Evolutionary conservation across 2,797 vertebrate species (phyloP).

Genomic region (Sebastes minor): DNA sequence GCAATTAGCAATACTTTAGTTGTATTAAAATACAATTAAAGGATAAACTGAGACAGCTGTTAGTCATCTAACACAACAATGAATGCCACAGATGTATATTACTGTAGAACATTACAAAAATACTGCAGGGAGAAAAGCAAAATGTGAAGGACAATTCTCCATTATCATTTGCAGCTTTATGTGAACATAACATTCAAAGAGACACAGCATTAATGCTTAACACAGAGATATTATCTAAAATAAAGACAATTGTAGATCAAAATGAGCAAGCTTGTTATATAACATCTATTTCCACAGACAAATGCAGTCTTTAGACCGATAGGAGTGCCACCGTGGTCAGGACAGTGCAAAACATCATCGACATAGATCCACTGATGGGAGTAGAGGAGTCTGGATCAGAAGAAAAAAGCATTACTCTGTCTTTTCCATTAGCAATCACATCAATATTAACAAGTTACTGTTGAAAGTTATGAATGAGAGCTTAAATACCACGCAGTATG

Average conservation of each 20-base stretch:
- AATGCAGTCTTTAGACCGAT: slow-evolving; percentile 16
- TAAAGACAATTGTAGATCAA: neutral
- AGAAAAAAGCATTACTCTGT: slow-evolving; percentile 39
- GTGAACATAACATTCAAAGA: neutral
- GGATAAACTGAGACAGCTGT: neutral
- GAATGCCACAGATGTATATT: neutral
- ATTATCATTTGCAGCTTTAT: neutral
- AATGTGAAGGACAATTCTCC: neutral
- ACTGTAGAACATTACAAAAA: neutral
- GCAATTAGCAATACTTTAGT: neutral
- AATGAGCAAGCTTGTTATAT: neutral
- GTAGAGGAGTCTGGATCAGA: slow-evolving; percentile 45
- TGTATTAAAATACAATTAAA: neutral
- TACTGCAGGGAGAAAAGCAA: neutral
- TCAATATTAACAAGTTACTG: neutral
- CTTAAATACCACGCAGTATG: slow-evolving; percentile 41
- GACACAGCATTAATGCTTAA: neutral
- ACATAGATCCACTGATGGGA: slow-evolving; percentile 31
- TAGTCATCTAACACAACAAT: neutral
- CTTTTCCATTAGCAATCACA: neutral
- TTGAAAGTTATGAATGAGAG: neutral
- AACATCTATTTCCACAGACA: neutral
- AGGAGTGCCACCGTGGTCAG: slow-evolving; percentile 28
- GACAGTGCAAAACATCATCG: slow-evolving; percentile 43
- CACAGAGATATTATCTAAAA: neutral